These are phyloP conservation scores for Misgurnus mizolepis DNA, from an alignment of 2,113 vertebrate species.

Conservation along the genomic window DNA sequence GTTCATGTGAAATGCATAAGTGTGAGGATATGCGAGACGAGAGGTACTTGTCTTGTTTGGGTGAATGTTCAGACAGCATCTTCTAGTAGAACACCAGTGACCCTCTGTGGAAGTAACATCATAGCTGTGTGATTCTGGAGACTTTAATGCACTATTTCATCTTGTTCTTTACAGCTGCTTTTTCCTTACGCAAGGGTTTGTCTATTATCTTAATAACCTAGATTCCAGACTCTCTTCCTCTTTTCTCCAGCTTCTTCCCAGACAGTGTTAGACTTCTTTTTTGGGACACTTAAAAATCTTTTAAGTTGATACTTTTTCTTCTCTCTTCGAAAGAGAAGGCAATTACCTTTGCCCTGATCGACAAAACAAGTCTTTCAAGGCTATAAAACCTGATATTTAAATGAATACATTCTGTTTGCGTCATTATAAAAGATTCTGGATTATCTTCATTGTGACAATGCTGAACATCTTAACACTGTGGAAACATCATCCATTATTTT, in stretches of 20 bases:
- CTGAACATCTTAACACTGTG: no score
- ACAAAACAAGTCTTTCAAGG: no score
- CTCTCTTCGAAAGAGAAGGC: not conserved
- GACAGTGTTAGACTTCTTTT: conserved; percentile 14
- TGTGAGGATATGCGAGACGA: conserved; percentile 11
- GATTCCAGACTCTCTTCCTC: conserved; percentile 6
- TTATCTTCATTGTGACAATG: no score
- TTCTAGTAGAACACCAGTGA: not conserved
- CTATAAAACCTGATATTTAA: no score
- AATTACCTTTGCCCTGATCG: no score
- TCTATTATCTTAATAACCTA: conserved; percentile 42
- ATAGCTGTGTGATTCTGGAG: conserved; percentile 39
- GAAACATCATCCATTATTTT: no score
- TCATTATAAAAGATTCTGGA: no score
- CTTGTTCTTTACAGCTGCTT: conserved; percentile 50
- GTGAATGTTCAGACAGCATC: not conserved
- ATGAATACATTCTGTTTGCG: no score
- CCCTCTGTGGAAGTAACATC: not conserved
- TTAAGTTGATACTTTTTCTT: not conserved
- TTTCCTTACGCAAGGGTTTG: not conserved
- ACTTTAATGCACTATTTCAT: conserved; percentile 53
- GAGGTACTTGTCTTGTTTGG: not conserved
- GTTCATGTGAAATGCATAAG: conserved; percentile 3
- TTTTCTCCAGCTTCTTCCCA: not conserved
- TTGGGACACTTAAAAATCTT: conserved; percentile 3